Conservation (phyloP, 2,797 vertebrate genomes). For the Thamnophis elegans region DNA sequence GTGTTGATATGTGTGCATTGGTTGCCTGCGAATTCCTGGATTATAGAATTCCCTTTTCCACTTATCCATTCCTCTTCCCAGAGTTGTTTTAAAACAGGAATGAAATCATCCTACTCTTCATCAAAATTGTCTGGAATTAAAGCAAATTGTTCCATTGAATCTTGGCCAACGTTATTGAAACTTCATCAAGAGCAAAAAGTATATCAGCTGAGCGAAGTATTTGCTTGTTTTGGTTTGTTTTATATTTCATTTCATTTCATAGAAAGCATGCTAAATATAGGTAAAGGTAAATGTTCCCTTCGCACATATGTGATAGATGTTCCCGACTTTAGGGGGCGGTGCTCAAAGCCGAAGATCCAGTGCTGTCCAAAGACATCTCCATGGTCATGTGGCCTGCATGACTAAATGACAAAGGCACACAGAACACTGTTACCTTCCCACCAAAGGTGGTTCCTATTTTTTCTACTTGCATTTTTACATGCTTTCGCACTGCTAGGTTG, state of each 20-base stretch:
- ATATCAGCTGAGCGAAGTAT: not conserved
- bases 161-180: not conserved
- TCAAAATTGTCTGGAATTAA: not conserved
- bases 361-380: too few relatives aligned
- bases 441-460: too few relatives aligned
- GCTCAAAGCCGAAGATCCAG: too few relatives aligned
- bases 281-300: too few relatives aligned
- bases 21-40: not conserved
- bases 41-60: not conserved
- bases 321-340: too few relatives aligned
- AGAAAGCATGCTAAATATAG: not conserved
- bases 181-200: not conserved
- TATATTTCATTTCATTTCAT: not conserved
- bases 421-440: too few relatives aligned
- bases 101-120: not conserved
- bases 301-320: too few relatives aligned
- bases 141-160: not conserved
- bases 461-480: too few relatives aligned
- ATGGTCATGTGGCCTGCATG: too few relatives aligned
- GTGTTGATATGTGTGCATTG: not conserved
- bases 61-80: not conserved
- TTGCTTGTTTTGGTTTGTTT: not conserved
- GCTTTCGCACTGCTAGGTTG: too few relatives aligned
- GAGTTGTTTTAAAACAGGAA: not conserved
- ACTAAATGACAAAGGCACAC: too few relatives aligned